Evolutionary conservation across 1,140 invertebrate species (phyloP), one percentile per base, ranked within the genome.

Genomic region (Drosophila sucinea): DNA sequence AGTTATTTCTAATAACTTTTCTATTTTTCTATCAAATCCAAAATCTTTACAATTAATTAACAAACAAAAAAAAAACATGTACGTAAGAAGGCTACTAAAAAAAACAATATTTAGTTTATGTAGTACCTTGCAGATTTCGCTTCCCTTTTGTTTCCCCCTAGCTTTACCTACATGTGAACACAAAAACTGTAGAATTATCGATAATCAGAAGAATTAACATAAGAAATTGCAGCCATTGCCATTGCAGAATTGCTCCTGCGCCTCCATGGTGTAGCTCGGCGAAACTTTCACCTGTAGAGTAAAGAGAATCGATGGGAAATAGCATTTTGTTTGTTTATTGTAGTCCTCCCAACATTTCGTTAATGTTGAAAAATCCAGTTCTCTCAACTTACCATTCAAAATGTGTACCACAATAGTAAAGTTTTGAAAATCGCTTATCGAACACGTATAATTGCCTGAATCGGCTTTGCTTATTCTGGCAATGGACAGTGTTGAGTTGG

Each of bases 381-480:
- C 17, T 17, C 44, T 38, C 33, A 30, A 64, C 93, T 93, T 93
- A 96, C 95, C 95, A 92, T 96, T 96, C 44, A 96, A 93, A 51
- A 96, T 95, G 70, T 96, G 95, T 38, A 96, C 95, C 38, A 95
- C 93, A 60, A 96, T 94, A 3, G 94, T 95, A 61, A 95, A 94
- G 3, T 94, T 93, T 68, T 94, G 93, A 41, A 95, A 95, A 47
- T 93, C 93, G 47, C 93, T 93, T 65, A 96, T 95, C 27, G 95
- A 94, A 85, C 96, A 96, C 5, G 95, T 96, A 92, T 96, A 96
- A 91, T 96, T 96, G 8, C 96, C 96, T 27, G 95, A 95, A 92
- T 97, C 96, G 61, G 93, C 93, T 84, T 95, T 95, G 80, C 95
- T 95, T 51, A 96, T 95, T 77, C 95, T 94, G 47, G 95, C 95